A percentile compares a stretch with the other conserved stretches of the same genome.
phyloP scores from a whole-genome alignment of 2,888 invertebrate species.

The Carcina quercana region DNA sequence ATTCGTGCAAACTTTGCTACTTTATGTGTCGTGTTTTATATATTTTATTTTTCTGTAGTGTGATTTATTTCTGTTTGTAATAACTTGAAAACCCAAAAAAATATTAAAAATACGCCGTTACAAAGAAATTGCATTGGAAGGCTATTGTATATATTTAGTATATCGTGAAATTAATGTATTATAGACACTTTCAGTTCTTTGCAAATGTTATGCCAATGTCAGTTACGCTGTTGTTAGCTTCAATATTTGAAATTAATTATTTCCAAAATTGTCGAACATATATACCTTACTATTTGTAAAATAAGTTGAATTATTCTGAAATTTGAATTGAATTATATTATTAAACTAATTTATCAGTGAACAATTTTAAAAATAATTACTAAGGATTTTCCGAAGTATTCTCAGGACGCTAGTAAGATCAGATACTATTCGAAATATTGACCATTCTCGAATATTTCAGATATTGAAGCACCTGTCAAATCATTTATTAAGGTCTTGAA shows the following conservation, averaged over 20 bases:
- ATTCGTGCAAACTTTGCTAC: slow-evolving; percentile 54
- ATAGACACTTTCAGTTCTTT: slow-evolving; percentile 51
- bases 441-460: slow-evolving; percentile 32
- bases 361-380: too few relatives aligned
- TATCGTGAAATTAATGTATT: slow-evolving; percentile 57
- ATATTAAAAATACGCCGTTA: slow-evolving; percentile 48
- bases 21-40: slow-evolving; percentile 66
- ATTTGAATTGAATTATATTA: too few relatives aligned
- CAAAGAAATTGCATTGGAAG: slow-evolving; percentile 49
- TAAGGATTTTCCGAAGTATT: too few relatives aligned
- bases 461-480: too few relatives aligned
- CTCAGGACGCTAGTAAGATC: too few relatives aligned
- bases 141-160: slow-evolving; percentile 64
- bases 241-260: slow-evolving; percentile 25
- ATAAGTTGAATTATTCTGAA: too few relatives aligned
- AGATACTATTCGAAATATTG: too few relatives aligned
- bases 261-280: too few relatives aligned
- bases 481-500: too few relatives aligned
- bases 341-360: too few relatives aligned
- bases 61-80: slow-evolving; percentile 67
- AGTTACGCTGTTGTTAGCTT: slow-evolving; percentile 32
- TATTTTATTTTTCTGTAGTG: slow-evolving; percentile 65
- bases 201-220: slow-evolving; percentile 38
- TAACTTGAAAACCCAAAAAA: slow-evolving; percentile 58
- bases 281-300: too few relatives aligned